Evolutionary conservation across 1,140 invertebrate genomes (phyloP).

Genomic region (Thaumetopoea pityocampa): DNA sequence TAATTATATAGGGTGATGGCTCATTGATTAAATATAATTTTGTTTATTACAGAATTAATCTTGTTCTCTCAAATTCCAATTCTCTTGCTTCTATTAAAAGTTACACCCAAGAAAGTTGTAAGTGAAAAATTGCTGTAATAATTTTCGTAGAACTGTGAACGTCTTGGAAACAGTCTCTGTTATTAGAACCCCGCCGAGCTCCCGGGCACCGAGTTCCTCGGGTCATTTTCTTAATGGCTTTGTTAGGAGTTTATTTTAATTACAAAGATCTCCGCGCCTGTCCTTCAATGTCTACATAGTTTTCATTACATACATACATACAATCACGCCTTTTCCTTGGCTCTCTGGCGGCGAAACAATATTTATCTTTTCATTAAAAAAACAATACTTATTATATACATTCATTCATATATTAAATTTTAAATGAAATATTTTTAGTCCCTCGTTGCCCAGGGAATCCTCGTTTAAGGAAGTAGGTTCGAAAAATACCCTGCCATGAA

Average conservation of each 20-base stretch:
- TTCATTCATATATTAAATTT: no score
- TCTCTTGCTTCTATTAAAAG: slow-evolving; percentile 28
- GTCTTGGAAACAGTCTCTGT: slow-evolving; percentile 47
- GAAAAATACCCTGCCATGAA: no score
- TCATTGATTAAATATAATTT: slow-evolving; percentile 24
- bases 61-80: slow-evolving; percentile 21
- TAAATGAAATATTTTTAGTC: no score
- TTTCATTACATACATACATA: no score
- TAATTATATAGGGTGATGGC: no score
- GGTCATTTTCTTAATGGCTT: slow-evolving; percentile 50
- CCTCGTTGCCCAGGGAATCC: no score
- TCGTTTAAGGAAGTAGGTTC: no score
- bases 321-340: no score
- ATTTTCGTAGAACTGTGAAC: slow-evolving; percentile 49
- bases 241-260: slow-evolving; percentile 41
- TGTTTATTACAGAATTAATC: slow-evolving; percentile 31
- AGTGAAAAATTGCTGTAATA: slow-evolving; percentile 63
- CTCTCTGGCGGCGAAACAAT: no score
- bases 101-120: slow-evolving; percentile 39
- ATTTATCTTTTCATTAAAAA: no score
- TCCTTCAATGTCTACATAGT: no score
- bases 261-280: slow-evolving; percentile 6
- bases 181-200: slow-evolving; percentile 52
- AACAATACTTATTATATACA: no score
- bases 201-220: slow-evolving; percentile 31